Percentiles rank a stretch among this genome's conserved stretches.
phyloP scores from a whole-genome alignment of 2,888 invertebrate genomes.

The Plagiodera versicolora region DNA sequence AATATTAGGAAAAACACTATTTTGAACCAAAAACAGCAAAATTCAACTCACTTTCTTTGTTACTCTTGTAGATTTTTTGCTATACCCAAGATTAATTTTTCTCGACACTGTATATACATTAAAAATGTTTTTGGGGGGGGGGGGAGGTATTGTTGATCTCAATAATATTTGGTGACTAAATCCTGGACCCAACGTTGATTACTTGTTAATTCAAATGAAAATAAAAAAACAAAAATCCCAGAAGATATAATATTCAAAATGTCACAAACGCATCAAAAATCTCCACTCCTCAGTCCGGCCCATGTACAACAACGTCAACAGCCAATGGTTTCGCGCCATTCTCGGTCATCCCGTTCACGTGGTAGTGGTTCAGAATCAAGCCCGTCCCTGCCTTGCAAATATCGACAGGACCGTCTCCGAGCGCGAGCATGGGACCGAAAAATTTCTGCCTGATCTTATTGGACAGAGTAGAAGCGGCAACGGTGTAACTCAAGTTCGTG shows the following conservation, averaged over 20 bases:
- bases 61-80: too few species aligned
- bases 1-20: too few species aligned
- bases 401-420: constrained; percentile 41
- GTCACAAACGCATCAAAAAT: not conserved
- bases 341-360: constrained; percentile 45
- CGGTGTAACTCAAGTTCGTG: constrained; percentile 45
- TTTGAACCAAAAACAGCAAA: too few species aligned
- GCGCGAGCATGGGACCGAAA: constrained; percentile 44
- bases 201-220: too few species aligned
- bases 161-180: too few species aligned
- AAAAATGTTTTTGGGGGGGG: too few species aligned
- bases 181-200: too few species aligned
- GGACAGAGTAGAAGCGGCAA: constrained; percentile 47
- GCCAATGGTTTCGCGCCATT: constrained; percentile 42
- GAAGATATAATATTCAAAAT: not conserved
- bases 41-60: too few species aligned
- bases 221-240: too few species aligned
- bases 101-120: too few species aligned
- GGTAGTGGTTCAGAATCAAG: constrained; percentile 44
- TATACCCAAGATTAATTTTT: too few species aligned
- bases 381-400: constrained; percentile 45
- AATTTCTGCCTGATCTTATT: constrained; percentile 48
- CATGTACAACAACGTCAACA: constrained; percentile 48
- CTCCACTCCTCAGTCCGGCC: constrained; percentile 26
- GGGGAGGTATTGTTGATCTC: too few species aligned